Conservation (phyloP, 2,797 vertebrate genomes). For the Enoplosus armatus region DNA sequence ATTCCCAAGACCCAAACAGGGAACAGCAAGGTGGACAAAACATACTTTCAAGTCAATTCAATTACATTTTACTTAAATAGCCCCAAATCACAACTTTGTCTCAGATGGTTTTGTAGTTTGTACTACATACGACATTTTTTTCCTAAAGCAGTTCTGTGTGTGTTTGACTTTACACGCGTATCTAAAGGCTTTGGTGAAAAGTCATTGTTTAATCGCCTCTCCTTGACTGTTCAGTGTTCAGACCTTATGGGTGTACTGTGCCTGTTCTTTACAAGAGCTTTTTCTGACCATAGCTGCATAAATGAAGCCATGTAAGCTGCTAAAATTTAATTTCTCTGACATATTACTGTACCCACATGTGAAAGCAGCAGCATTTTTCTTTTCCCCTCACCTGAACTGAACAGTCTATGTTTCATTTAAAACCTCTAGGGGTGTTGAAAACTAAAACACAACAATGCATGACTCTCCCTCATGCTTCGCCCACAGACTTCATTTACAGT, state of each 20-base stretch:
- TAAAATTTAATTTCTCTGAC: not conserved
- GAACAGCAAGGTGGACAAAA: constrained; percentile 4
- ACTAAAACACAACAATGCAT: not conserved
- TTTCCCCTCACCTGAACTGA: not conserved
- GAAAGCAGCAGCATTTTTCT: constrained; percentile 27
- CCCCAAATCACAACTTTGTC: not conserved
- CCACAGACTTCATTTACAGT: constrained; percentile 28
- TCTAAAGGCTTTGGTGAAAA: constrained; percentile 10
- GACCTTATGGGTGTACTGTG: not conserved
- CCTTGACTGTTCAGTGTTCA: not conserved
- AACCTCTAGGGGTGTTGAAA: not conserved
- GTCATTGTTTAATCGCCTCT: constrained; percentile 2
- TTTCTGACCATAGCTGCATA: not conserved
- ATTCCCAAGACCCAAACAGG: not conserved
- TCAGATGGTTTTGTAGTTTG: not conserved
- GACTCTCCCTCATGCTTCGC: not conserved
- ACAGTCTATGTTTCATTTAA: too few relatives aligned
- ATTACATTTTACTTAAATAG: not conserved
- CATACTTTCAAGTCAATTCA: not conserved
- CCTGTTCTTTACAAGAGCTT: not conserved
- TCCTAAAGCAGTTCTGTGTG: too few relatives aligned
- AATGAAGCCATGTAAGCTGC: not conserved
- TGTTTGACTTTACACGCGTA: too few relatives aligned
- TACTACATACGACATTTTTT: too few relatives aligned
- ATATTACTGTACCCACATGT: not conserved